Conservation (phyloP, 2,113 vertebrate species). For the Psittacula cyanocephala region DNA sequence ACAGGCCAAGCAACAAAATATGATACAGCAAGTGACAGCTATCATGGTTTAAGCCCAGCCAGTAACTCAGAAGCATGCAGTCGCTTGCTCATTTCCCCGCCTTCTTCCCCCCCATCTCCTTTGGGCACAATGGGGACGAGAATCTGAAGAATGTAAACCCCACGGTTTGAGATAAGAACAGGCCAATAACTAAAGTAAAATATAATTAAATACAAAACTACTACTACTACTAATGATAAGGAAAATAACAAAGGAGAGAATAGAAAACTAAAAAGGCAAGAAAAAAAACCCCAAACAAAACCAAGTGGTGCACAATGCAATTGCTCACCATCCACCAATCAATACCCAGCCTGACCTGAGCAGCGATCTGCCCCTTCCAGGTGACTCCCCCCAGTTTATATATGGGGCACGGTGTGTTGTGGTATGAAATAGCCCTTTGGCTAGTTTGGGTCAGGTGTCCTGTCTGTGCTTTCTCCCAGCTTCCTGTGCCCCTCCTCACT, state of each 20-base stretch:
- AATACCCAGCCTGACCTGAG: neutral
- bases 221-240: neutral
- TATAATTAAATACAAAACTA: neutral
- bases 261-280: neutral
- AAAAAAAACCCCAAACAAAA: neutral
- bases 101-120: neutral
- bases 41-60: neutral
- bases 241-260: neutral
- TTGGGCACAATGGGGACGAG: neutral
- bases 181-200: neutral
- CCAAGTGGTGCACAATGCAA: neutral
- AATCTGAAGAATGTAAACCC: neutral
- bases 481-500: neutral
- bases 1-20: slow-evolving; percentile 1
- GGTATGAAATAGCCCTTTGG: neutral
- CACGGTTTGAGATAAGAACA: neutral
- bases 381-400: neutral
- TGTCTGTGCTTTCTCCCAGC: neutral
- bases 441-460: neutral
- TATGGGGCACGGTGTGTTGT: neutral
- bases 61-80: neutral
- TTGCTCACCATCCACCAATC: neutral
- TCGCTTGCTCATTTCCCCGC: neutral
- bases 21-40: neutral
- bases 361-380: neutral